phyloP scores from a whole-genome alignment of 2,888 invertebrate genomes.

The Drosophila incognita region DNA sequence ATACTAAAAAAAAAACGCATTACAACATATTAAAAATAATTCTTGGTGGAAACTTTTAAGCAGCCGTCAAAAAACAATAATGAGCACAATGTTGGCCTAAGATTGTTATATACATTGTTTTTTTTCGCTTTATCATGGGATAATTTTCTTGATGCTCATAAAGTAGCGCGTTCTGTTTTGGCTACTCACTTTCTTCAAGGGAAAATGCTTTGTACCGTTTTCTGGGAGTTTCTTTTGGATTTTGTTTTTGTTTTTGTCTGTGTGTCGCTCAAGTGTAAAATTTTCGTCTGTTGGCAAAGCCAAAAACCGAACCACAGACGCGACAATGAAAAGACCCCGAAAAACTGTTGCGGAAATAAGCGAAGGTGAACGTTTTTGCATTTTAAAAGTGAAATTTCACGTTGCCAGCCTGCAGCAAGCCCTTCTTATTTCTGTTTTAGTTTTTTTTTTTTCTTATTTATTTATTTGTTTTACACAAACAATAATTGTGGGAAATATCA shows the following conservation, averaged over 20 bases:
- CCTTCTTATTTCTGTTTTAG: conserved; percentile 15
- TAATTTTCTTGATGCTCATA: conserved; percentile 55
- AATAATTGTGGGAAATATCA: conserved; percentile 71
- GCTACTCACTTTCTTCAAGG: conserved; percentile 60
- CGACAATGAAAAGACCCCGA: conserved; percentile 54
- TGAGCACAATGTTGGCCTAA: conserved; percentile 10
- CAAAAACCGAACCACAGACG: conserved; percentile 37
- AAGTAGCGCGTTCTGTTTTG: conserved; percentile 60
- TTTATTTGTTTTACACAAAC: conserved; percentile 56
- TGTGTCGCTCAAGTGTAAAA: conserved; percentile 60
- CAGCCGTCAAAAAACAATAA: conserved; percentile 28
- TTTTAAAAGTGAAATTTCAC: conserved; percentile 77
- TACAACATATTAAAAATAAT: conserved; percentile 74
- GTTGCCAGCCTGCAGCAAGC: conserved; percentile 32
- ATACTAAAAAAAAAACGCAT: conserved; percentile 40
- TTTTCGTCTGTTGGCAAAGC: conserved; percentile 35
- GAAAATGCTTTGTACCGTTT: conserved; percentile 36
- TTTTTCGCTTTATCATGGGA: conserved; percentile 25
- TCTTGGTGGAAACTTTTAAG: conserved; percentile 66
- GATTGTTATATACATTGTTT: background rate
- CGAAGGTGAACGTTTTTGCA: conserved; percentile 79
- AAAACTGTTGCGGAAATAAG: conserved; percentile 75
- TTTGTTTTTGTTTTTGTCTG: conserved; percentile 27
- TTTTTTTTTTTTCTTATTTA: conserved; percentile 33
- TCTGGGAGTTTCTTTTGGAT: conserved; percentile 31